phyloP scores from a whole-genome alignment of 2,797 vertebrate genomes.

The Manis javanica region DNA sequence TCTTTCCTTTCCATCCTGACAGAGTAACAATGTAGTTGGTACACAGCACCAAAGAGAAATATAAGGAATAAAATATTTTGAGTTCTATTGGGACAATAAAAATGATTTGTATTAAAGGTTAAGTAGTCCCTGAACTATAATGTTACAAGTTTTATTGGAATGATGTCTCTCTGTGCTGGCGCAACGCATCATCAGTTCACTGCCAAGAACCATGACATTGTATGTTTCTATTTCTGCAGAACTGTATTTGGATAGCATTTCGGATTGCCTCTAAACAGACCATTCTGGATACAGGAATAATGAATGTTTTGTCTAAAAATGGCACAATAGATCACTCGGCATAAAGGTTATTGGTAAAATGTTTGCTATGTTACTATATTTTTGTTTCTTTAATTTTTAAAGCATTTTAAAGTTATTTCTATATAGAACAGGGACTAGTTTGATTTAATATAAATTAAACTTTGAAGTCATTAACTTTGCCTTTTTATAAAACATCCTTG shows the following conservation, averaged over 20 bases:
- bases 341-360: background rate
- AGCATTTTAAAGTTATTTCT: background rate
- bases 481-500: constrained; percentile 51
- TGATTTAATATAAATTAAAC: constrained; percentile 47
- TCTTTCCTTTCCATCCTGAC: background rate
- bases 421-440: background rate
- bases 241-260: constrained; percentile 74
- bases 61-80: constrained; percentile 55
- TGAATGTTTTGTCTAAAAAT: background rate
- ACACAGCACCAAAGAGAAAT: constrained; percentile 27
- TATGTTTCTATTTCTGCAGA: constrained; percentile 76
- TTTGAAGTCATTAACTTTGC: constrained; percentile 51
- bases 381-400: constrained; percentile 9
- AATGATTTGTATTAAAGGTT: constrained; percentile 84
- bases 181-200: constrained; percentile 71
- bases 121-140: constrained; percentile 82
- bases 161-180: constrained; percentile 68
- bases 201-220: constrained; percentile 67
- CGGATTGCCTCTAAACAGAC: constrained; percentile 67
- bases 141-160: constrained; percentile 77
- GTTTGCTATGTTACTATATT: background rate
- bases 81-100: constrained; percentile 77
- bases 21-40: constrained; percentile 21
- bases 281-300: constrained; percentile 44
- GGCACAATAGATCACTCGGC: background rate